Conservation (phyloP, 2,113 vertebrate species). For the Chlamydotis undulata region DNA sequence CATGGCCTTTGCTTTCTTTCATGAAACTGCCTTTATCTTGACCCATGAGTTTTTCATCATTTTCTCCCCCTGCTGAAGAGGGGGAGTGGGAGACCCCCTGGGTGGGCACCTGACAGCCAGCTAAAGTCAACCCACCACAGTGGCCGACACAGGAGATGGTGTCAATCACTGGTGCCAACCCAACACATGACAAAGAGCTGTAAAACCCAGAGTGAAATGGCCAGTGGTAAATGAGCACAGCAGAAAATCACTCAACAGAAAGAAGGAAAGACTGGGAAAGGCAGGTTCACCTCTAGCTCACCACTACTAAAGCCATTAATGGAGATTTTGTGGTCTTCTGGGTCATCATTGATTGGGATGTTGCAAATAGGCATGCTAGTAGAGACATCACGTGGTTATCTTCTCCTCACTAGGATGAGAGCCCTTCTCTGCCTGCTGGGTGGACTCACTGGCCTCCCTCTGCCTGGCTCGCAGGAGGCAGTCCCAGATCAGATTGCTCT, state of each 20-base stretch:
- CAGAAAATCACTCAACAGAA: not conserved
- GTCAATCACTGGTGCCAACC: not conserved
- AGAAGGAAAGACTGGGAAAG: not conserved
- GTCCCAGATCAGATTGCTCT: not conserved
- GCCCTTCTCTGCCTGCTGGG: not conserved
- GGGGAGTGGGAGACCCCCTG: not conserved
- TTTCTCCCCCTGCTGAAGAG: not conserved
- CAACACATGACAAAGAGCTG: not conserved
- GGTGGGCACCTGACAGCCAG: not conserved
- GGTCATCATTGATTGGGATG: accelerated
- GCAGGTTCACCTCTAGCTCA: not conserved
- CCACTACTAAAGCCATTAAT: not conserved
- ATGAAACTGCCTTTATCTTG: not conserved
- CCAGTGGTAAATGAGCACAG: not conserved
- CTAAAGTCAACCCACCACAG: not conserved
- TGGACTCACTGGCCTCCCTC: not conserved
- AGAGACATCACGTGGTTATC: not conserved
- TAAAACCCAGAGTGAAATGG: not conserved
- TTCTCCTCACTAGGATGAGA: not conserved
- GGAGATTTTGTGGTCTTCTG: not conserved
- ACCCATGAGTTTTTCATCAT: not conserved
- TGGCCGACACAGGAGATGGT: not conserved
- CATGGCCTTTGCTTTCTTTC: not conserved
- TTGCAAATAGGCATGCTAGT: not conserved
- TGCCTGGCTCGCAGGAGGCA: not conserved